A percentile compares a stretch with the other conserved stretches of the same genome.
phyloP scores from a whole-genome alignment of 2,113 vertebrate species.

The Zootoca vivipara region DNA sequence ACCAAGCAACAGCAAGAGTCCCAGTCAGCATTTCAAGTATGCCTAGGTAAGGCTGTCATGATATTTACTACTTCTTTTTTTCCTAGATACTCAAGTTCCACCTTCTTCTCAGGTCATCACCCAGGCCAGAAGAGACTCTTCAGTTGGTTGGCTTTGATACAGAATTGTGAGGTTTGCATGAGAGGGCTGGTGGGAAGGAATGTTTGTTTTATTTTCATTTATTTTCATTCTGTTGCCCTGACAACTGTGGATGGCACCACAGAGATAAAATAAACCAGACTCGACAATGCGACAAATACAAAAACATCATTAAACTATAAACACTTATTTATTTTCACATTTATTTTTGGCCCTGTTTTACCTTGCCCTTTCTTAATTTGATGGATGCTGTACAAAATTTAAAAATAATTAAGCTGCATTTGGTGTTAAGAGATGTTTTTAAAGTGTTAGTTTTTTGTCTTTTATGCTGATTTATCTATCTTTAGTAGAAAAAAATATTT shows the following conservation, averaged over 20 bases:
- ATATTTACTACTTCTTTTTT: background rate
- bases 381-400: background rate
- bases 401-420: conserved; percentile 15
- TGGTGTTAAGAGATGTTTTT: background rate
- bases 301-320: conserved; percentile 25
- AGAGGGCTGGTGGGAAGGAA: background rate
- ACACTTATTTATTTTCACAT: background rate
- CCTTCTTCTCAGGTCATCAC: background rate
- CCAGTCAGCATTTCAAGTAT: background rate
- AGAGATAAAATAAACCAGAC: conserved; percentile 39
- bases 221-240: conserved; percentile 56
- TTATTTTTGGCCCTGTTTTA: background rate
- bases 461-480: too few species aligned
- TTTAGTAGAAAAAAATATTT: background rate
- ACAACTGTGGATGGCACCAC: conserved; percentile 48
- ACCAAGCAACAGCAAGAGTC: background rate
- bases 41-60: background rate
- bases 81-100: background rate
- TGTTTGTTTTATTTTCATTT: background rate
- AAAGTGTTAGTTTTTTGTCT: too few species aligned
- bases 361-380: conserved; percentile 10
- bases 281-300: conserved; percentile 33
- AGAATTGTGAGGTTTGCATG: background rate
- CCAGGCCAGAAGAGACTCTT: background rate
- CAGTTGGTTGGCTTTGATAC: background rate